These are phyloP conservation scores for Darevskia nairensis DNA, from an alignment of 2,797 vertebrate species.

Conservation along the genomic window DNA sequence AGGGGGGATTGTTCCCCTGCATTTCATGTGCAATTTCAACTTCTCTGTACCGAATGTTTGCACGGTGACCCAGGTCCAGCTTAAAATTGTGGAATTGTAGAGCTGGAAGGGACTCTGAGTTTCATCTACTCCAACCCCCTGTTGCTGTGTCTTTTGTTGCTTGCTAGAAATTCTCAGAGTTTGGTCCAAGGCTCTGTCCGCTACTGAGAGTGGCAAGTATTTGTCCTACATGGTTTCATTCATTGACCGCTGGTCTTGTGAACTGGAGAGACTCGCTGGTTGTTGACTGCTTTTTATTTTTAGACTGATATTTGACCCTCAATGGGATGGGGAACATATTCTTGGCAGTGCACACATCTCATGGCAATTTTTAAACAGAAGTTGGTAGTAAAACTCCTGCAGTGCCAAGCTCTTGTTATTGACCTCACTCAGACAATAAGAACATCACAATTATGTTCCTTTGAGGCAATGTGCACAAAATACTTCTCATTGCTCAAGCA, in stretches of 20 bases:
- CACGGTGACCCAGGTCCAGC: background rate
- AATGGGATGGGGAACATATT: slow-evolving; percentile 8
- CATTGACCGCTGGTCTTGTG: background rate
- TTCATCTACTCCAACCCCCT: too few relatives aligned
- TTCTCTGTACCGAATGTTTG: background rate
- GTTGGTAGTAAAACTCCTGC: background rate
- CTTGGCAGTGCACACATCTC: background rate
- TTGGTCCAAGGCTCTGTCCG: slow-evolving; percentile 21
- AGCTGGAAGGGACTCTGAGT: too few relatives aligned
- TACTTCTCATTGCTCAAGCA: background rate
- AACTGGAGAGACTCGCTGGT: background rate
- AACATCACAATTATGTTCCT: background rate
- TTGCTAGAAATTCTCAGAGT: background rate
- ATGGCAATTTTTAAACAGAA: background rate
- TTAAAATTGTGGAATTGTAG: too few relatives aligned
- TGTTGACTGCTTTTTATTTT: background rate
- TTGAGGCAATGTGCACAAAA: slow-evolving; percentile 10
- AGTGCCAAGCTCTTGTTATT: background rate
- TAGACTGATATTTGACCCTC: slow-evolving; percentile 13
- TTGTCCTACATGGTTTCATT: background rate
- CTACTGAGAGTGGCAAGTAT: background rate
- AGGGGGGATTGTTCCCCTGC: background rate
- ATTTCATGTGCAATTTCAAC: background rate
- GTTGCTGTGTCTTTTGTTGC: background rate
- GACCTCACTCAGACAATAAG: slow-evolving; percentile 12